A percentile compares a stretch with the other conserved stretches of the same genome.
phyloP scores from a whole-genome alignment of 2,888 invertebrate species.

The Argyresthia goedartella region DNA sequence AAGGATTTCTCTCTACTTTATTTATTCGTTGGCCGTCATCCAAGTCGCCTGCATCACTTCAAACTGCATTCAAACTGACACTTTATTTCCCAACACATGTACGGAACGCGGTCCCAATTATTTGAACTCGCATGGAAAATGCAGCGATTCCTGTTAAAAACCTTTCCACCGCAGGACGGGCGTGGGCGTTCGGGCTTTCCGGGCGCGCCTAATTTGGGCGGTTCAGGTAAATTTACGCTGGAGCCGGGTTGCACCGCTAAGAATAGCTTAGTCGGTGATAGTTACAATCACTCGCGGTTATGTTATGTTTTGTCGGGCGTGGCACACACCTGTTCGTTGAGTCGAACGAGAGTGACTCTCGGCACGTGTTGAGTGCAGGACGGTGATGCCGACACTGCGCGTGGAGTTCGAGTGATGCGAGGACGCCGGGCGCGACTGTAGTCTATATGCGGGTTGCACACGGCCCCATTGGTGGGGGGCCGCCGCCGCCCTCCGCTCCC shows the following conservation, averaged over 20 bases:
- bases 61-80: slow-evolving; percentile 50
- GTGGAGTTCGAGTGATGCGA: slow-evolving; percentile 68
- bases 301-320: slow-evolving; percentile 26
- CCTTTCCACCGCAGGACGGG: slow-evolving; percentile 30
- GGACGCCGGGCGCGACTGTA: slow-evolving; percentile 58
- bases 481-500: slow-evolving; percentile 26
- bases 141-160: slow-evolving; percentile 29
- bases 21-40: slow-evolving; percentile 51
- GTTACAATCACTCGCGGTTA: slow-evolving; percentile 53
- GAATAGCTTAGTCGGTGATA: slow-evolving; percentile 53
- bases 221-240: slow-evolving; percentile 67
- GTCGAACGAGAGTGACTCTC: slow-evolving; percentile 67
- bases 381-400: slow-evolving; percentile 64
- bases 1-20: slow-evolving; percentile 47
- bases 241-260: slow-evolving; percentile 59
- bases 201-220: slow-evolving; percentile 70
- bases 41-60: slow-evolving; percentile 61
- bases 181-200: slow-evolving; percentile 24
- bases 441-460: slow-evolving; percentile 67
- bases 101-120: slow-evolving; percentile 34
- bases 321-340: slow-evolving; percentile 67
- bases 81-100: slow-evolving; percentile 48
- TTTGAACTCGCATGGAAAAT: slow-evolving; percentile 40
- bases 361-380: slow-evolving; percentile 63
- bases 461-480: slow-evolving; percentile 65